Evolutionary conservation across 1,140 invertebrate genomes (phyloP), one percentile per base, ranked within the genome.

Genomic region (Zaprionus davidi): DNA sequence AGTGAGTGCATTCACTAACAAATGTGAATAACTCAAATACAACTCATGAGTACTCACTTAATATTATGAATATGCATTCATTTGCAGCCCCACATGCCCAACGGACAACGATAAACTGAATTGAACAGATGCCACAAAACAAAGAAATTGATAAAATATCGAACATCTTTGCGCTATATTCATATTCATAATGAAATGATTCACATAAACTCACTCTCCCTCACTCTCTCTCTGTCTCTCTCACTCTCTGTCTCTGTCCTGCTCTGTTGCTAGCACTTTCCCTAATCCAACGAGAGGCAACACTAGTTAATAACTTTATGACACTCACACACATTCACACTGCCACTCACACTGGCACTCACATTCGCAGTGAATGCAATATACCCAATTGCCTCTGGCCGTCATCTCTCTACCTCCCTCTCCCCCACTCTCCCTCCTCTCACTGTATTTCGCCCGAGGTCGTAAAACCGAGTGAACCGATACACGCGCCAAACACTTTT

Each of bases 401-500:
- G 59, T 15, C 41, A 31, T 49, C 41, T 69, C 24, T 15, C 3
- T 20, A 56, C 15, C 26, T 5, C 11, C 5, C 20, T 7, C 24
- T 13, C 17, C 6, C 13, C 12, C 34, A 34, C 9, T 9, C 6
- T 4, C 22, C 38, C 12, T 38, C 28, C 9, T 15, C 28, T 41
- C 28, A 1, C 20, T 20, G 20, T 20, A 1, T 28, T 15, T 13
- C 24, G 24, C 66, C 34, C 49, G 68, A 66, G 69, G 69, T 31
- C 69, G 60, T 72, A 51, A 72, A 81, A 74, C 46, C 41, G 67
- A 81, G 68, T 76, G 60, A 71, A 69, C 72, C 77, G 71, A 87
- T 83, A 87, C 84, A 88, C 71, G 81, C 81, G 78, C 81, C 84
- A 84, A 71, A 90, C 84, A 84, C 74, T 90, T 90, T 90, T 81